Percentiles rank a stretch among this genome's conserved stretches.
Conservation (phyloP, 2,797 vertebrate species). For the Falco berigora region DNA sequence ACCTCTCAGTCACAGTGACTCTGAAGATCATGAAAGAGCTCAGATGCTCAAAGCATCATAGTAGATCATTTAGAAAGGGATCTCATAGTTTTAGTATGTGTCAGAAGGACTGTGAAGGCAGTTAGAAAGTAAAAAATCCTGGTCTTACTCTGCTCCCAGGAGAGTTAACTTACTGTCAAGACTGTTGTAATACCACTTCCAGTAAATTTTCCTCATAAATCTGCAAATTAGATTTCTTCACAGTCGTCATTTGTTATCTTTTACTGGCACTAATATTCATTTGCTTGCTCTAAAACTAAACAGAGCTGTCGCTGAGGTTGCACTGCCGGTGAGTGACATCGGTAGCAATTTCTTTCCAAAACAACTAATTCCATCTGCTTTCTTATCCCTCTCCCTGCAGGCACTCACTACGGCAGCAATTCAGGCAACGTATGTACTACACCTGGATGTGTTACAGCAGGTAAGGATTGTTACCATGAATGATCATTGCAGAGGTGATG, state of each 20-base stretch:
- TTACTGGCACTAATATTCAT: not conserved
- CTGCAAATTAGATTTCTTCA: not conserved
- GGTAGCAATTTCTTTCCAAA: not conserved
- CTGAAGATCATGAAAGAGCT: not conserved
- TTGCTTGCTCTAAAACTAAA: not conserved
- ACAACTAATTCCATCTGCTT: not conserved
- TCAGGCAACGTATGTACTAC: constrained; percentile 78
- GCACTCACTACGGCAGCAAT: constrained; percentile 22
- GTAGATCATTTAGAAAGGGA: not conserved
- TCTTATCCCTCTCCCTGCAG: constrained; percentile 65
- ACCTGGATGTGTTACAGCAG: constrained; percentile 88
- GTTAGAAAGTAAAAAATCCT: not conserved
- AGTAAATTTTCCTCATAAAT: not conserved
- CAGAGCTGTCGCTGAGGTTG: not conserved
- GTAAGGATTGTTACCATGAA: constrained; percentile 60
- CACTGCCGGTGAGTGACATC: not conserved
- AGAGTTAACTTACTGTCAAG: not conserved
- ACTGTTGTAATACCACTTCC: not conserved
- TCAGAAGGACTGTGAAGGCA: not conserved
- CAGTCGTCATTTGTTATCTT: not conserved
- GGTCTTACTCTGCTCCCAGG: not conserved
- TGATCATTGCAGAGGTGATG: not conserved
- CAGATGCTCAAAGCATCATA: not conserved
- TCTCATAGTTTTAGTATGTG: not conserved
- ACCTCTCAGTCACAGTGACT: not conserved